Conservation (phyloP, 2,888 invertebrate genomes). For the Rosalia funebris region DNA sequence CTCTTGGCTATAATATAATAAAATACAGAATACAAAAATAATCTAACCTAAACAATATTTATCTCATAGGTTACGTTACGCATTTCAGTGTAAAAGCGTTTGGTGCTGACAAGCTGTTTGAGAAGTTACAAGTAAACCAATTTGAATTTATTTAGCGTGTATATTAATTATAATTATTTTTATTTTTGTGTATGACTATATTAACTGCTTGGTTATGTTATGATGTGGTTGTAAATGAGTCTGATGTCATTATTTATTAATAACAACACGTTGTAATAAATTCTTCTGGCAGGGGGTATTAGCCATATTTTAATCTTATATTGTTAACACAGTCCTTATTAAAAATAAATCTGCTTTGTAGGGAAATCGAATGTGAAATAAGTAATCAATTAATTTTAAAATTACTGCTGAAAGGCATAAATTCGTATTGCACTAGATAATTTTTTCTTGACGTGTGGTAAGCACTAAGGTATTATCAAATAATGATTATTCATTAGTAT, state of each 20-base stretch:
- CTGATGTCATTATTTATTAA: neutral
- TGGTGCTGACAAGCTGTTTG: neutral
- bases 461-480: no score
- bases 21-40: conserved; percentile 6
- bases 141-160: no score
- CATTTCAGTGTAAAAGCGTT: neutral
- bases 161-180: neutral
- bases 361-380: neutral
- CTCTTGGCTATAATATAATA: neutral
- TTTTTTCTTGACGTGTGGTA: no score
- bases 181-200: neutral
- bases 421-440: no score
- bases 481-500: no score
- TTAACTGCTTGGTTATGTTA: neutral
- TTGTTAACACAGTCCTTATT: neutral
- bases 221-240: no score
- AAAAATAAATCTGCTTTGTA: neutral
- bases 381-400: neutral
- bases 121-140: neutral
- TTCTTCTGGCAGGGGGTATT: no score
- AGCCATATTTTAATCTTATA: neutral
- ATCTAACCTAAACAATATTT: conserved; percentile 1
- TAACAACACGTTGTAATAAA: neutral
- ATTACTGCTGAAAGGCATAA: no score
- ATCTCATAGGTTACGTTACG: neutral